Evolutionary conservation across 2,113 vertebrate species (phyloP).

Genomic region (Tragelaphus scriptus): DNA sequence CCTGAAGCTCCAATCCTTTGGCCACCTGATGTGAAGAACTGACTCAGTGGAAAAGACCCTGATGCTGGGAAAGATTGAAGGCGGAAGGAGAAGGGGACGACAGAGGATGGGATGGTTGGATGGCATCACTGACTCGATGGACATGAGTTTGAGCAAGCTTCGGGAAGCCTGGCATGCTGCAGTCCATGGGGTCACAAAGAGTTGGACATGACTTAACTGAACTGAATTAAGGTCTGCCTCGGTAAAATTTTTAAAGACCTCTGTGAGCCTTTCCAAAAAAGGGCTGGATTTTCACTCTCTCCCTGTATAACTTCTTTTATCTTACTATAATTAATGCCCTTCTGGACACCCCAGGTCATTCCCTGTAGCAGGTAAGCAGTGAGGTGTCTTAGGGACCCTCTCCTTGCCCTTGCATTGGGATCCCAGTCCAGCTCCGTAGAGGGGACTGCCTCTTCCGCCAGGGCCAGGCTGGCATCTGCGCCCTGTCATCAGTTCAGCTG

Average conservation of each 20-base stretch:
- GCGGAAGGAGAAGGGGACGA: not conserved
- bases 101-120: not conserved
- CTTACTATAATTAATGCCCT: not conserved
- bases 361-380: not conserved
- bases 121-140: not conserved
- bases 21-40: not conserved
- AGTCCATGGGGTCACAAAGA: not conserved
- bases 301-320: not conserved
- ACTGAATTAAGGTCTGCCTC: not conserved
- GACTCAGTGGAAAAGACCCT: not conserved
- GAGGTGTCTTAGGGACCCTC: not conserved
- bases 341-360: not conserved
- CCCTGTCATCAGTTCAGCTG: not conserved
- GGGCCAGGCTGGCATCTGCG: fast-evolving
- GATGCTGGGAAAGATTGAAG: not conserved
- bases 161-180: not conserved
- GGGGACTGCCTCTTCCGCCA: not conserved
- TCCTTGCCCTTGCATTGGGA: not conserved
- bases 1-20: not conserved
- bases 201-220: not conserved
- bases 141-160: not conserved
- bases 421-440: not conserved
- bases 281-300: not conserved
- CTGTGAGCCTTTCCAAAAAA: not conserved
- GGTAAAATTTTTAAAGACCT: not conserved